These are phyloP conservation scores for Nylanderia fulva DNA, from an alignment of 1,140 invertebrate genomes.

Conservation along the genomic window DNA sequence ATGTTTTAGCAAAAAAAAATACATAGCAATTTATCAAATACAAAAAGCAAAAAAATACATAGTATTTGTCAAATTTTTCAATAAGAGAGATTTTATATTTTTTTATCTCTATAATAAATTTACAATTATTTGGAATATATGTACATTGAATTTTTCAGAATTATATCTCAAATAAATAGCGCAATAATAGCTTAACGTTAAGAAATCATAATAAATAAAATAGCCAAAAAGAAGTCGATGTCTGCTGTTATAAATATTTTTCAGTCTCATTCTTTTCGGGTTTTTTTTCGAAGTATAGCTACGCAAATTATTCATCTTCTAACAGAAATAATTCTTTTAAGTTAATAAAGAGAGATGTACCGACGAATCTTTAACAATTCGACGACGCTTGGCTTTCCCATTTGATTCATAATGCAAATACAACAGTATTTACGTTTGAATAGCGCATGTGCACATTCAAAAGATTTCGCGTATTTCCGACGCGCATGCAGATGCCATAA, in stretches of 20 bases:
- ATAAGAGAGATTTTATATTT: background rate
- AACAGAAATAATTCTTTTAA: constrained; percentile 25
- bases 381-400: constrained; percentile 65
- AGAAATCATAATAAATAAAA: background rate
- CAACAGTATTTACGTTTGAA: constrained; percentile 30
- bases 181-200: background rate
- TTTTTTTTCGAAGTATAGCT: background rate
- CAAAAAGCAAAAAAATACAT: too few species aligned
- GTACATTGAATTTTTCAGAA: background rate
- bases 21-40: background rate
- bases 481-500: background rate
- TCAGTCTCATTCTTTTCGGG: background rate
- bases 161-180: background rate
- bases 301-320: background rate
- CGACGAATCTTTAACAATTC: constrained; percentile 13
- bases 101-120: background rate
- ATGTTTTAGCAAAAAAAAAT: background rate
- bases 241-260: constrained; percentile 42
- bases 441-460: background rate
- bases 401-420: constrained; percentile 79
- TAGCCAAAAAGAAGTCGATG: background rate
- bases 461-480: constrained; percentile 32
- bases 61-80: background rate
- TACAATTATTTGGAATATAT: background rate
- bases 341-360: background rate